A percentile compares a stretch with the other conserved stretches of the same genome.
Evolutionary conservation across 2,888 invertebrate species (phyloP).

Genomic region (Zootermopsis nevadensis): DNA sequence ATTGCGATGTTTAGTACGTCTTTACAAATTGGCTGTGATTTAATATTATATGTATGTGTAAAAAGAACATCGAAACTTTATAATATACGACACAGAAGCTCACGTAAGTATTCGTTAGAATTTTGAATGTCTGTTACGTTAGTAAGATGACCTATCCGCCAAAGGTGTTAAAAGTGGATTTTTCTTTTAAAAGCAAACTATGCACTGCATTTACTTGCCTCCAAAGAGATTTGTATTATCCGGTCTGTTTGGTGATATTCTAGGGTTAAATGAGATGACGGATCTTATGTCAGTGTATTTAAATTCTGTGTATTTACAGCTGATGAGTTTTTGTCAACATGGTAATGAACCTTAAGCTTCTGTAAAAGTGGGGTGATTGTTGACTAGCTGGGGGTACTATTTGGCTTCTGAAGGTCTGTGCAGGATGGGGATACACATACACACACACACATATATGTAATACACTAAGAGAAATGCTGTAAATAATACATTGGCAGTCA

Average conservation of each 20-base stretch:
- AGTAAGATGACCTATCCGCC: neutral
- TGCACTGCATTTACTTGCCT: neutral
- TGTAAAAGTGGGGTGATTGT: too few species aligned
- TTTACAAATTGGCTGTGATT: conserved; percentile 35
- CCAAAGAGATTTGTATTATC: neutral
- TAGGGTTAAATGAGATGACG: neutral
- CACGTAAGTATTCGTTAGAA: conserved; percentile 25
- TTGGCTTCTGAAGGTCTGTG: too few species aligned
- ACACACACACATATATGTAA: too few species aligned
- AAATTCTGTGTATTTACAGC: neutral
- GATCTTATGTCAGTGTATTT: neutral
- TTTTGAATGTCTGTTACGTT: neutral
- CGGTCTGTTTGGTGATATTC: too few species aligned
- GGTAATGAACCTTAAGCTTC: too few species aligned
- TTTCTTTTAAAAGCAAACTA: neutral
- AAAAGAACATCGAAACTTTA: conserved; percentile 4
- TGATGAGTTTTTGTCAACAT: neutral
- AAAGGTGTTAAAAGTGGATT: neutral
- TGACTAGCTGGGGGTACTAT: too few species aligned
- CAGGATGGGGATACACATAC: too few species aligned
- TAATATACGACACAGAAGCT: conserved; percentile 16
- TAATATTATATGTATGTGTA: conserved; percentile 25
- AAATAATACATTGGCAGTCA: too few species aligned
- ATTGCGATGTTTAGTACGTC: conserved; percentile 2
- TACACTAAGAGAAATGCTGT: too few species aligned